Percentiles rank a stretch among this genome's conserved stretches.
These are phyloP conservation scores for Leptodactylus fallax DNA, from an alignment of 2,797 vertebrate genomes.

Conservation along the genomic window DNA sequence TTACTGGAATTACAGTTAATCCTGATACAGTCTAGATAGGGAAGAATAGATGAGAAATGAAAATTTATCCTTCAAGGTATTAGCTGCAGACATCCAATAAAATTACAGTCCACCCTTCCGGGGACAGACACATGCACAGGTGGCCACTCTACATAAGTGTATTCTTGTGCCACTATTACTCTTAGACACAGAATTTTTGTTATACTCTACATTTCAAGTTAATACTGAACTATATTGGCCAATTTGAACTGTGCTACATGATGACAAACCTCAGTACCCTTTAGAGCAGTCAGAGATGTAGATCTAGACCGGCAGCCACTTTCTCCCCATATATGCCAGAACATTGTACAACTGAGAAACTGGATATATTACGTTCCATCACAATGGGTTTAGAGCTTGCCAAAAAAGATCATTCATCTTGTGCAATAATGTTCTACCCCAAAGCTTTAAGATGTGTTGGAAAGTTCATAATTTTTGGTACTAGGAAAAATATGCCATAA, in stretches of 20 bases:
- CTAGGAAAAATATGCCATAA: too few relatives aligned
- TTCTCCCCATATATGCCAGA: slow-evolving; percentile 81
- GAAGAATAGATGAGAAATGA: slow-evolving; percentile 99
- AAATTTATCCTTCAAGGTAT: slow-evolving; percentile 99
- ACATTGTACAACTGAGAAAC: slow-evolving; percentile 69
- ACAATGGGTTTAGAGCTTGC: slow-evolving; percentile 79
- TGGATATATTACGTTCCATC: slow-evolving; percentile 80
- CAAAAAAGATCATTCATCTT: slow-evolving; percentile 73
- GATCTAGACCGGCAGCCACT: slow-evolving; percentile 75
- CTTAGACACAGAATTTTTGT: slow-evolving; percentile 74
- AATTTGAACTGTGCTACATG: slow-evolving; percentile 92
- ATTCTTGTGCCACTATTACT: slow-evolving; percentile 73
- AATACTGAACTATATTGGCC: slow-evolving; percentile 78
- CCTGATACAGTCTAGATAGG: slow-evolving; percentile 99
- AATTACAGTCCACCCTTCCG: slow-evolving; percentile 93
- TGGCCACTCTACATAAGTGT: slow-evolving; percentile 79
- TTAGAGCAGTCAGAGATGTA: slow-evolving; percentile 77
- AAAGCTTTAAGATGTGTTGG: slow-evolving; percentile 69
- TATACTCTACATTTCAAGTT: slow-evolving; percentile 65
- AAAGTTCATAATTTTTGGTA: neutral
- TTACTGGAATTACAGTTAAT: slow-evolving; percentile 99
- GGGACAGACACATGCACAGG: slow-evolving; percentile 91
- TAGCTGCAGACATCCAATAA: slow-evolving; percentile 99
- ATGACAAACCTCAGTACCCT: slow-evolving; percentile 79
- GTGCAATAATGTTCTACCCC: slow-evolving; percentile 72